A percentile compares a stretch with the other conserved stretches of the same genome.
Conservation (phyloP, 1,140 invertebrate species). For the Notospermus geniculatus region DNA sequence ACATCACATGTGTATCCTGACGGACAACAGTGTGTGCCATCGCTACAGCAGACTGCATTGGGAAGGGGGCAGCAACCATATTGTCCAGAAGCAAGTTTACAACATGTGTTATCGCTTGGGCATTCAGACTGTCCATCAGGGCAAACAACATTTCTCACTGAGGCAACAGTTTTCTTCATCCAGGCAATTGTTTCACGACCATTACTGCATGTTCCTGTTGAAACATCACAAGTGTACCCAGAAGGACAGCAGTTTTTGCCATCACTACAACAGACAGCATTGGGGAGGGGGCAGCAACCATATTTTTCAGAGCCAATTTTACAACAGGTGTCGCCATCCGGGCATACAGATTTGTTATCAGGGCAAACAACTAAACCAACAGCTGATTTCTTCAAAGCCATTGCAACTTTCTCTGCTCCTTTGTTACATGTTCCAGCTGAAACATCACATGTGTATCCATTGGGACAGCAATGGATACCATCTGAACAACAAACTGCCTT, state of each 20-base stretch:
- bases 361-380: not conserved
- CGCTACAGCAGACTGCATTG: constrained; percentile 30
- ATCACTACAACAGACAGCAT: constrained; percentile 33
- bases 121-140: not conserved
- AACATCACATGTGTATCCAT: not conserved
- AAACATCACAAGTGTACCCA: constrained; percentile 26
- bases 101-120: not conserved
- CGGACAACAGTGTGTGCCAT: constrained; percentile 33
- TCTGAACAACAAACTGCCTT: not conserved
- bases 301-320: not conserved
- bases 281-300: constrained; percentile 1
- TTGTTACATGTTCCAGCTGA: not conserved
- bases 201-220: not conserved
- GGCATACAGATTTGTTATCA: not conserved
- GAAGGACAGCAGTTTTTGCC: constrained; percentile 30
- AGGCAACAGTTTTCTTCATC: not conserved
- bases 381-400: not conserved
- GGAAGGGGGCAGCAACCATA: constrained; percentile 6
- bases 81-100: not conserved
- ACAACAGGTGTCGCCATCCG: constrained; percentile 1
- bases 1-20: constrained; percentile 26
- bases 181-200: not conserved
- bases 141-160: constrained; percentile 1
- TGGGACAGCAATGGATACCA: constrained; percentile 1
- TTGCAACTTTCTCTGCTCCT: not conserved